Evolutionary conservation across 2,888 invertebrate genomes (phyloP), one percentile per base, ranked within the genome.

Genomic region (Plebejus anna): DNA sequence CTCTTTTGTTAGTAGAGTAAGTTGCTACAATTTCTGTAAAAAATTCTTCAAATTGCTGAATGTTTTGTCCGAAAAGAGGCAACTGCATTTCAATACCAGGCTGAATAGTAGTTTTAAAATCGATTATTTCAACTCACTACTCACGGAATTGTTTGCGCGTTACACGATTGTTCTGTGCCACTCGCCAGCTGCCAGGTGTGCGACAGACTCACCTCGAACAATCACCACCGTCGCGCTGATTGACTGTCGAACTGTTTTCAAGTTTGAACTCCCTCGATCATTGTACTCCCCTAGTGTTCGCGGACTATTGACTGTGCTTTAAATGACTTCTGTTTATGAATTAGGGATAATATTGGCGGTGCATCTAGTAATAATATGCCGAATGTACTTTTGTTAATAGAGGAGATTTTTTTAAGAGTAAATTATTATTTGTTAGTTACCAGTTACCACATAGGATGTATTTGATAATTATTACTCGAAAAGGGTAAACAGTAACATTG

Each of bases 401-500:
- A 13, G 51, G 13, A 51, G 13, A 51, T 16, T 55, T 55, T 55
- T 51, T 55, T 55, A 7, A 7, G 1, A 59, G 59, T 6, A 22
- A 22, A 47, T 22, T n/a, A 22, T 22, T 22, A 22, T 6, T 22
- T n/a, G 59, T 22, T 22, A 22, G n/a, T 22, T 59, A 47, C 47
- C 9, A 22, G 22, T 59, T 59, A 22, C 59, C 22, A 59, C 59
- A 22, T 1, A 28, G 9, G 7, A 66, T 13, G 66, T 66, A 13
- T 13, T 66, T 66, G 22, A 36, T 32, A 13, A 32, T 66, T 32
- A 32, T 66, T 32, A 66, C 32, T 66, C 32, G 66, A 66, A 66
- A 66, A 66, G 66, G 61, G 28, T 61, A 61, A 61, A 22, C 32
- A 28, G 32, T 66, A 66, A 36, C 66, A 66, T 66, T 32, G 32